phyloP scores from a whole-genome alignment of 2,113 vertebrate genomes.

The Fulmarus glacialis region DNA sequence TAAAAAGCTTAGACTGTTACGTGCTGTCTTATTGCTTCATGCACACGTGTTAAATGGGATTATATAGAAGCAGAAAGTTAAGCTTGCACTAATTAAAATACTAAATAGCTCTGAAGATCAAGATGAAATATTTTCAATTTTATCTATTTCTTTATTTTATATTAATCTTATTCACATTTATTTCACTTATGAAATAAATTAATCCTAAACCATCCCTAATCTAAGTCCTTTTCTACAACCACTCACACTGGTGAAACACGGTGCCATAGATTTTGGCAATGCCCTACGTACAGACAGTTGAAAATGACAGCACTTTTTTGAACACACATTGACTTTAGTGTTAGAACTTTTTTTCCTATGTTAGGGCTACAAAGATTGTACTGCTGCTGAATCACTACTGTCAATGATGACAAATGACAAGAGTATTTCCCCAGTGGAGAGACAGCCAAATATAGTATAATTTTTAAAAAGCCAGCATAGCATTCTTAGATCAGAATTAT shows the following conservation, averaged over 20 bases:
- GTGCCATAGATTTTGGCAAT: background rate
- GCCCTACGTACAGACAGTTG: background rate
- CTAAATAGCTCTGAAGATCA: background rate
- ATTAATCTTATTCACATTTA: background rate
- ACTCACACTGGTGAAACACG: background rate
- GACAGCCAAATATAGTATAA: background rate
- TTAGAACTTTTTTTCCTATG: background rate
- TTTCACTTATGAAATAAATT: background rate
- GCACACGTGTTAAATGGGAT: background rate
- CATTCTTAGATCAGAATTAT: background rate
- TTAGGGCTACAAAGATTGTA: background rate
- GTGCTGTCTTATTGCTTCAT: background rate
- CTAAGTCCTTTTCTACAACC: background rate
- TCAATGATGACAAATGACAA: background rate
- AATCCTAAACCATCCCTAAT: background rate
- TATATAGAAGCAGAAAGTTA: background rate
- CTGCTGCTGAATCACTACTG: background rate
- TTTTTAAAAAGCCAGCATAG: background rate
- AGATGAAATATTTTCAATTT: background rate
- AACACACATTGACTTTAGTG: background rate
- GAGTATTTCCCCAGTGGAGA: background rate
- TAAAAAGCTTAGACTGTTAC: background rate
- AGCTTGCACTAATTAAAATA: background rate
- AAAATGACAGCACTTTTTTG: background rate
- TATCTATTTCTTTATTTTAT: background rate